phyloP scores from a whole-genome alignment of 2,113 vertebrate species.

The Salvator merianae region DNA sequence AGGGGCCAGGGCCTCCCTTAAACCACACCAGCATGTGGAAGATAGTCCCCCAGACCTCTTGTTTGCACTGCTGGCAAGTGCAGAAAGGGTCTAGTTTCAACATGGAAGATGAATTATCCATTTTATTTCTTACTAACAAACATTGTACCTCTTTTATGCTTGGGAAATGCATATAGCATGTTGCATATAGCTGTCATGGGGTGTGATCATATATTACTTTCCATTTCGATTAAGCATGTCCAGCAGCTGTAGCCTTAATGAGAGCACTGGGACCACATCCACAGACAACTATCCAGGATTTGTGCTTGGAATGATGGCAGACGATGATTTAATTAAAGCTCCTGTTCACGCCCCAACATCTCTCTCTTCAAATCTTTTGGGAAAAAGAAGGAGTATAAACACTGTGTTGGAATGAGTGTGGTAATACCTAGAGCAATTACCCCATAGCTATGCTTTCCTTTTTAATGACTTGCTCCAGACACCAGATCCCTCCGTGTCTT shows the following conservation, averaged over 20 bases:
- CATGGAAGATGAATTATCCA: too few species aligned
- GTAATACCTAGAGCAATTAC: background rate
- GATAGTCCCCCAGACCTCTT: too few species aligned
- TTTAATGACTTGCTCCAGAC: background rate
- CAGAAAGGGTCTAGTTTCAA: too few species aligned
- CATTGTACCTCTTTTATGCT: background rate
- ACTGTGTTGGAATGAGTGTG: background rate
- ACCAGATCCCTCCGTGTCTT: background rate
- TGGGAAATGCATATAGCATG: background rate
- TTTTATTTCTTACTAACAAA: too few species aligned
- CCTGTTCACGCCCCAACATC: background rate
- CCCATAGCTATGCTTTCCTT: background rate
- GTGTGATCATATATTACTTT: background rate
- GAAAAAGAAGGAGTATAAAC: background rate
- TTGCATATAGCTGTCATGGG: background rate
- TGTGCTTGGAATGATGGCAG: background rate
- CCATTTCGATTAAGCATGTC: too few species aligned
- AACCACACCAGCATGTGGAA: too few species aligned
- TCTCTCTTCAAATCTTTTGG: background rate
- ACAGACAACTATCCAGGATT: background rate
- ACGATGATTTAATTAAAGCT: conserved; percentile 1
- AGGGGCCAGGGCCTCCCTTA: too few species aligned
- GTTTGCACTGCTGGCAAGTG: too few species aligned
- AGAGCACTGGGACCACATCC: background rate
- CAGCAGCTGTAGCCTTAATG: background rate